Conservation (phyloP, 1,140 invertebrate species). For the Euura lappo region DNA sequence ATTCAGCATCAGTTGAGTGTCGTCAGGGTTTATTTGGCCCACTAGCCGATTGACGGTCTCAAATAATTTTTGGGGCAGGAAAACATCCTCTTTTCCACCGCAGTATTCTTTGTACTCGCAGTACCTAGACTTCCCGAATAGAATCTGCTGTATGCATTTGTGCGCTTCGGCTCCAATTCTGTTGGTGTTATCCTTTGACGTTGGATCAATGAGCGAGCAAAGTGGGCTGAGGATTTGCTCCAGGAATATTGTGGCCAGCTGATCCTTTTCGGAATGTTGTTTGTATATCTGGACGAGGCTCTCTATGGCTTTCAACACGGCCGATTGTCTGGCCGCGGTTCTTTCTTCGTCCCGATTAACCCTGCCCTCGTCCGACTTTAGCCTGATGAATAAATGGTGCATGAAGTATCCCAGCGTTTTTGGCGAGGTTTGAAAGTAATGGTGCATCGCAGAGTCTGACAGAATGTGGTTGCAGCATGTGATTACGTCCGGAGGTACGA, state of each 20-base stretch:
- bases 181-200: constrained; percentile 26
- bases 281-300: constrained; percentile 35
- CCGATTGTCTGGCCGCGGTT: background rate
- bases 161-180: constrained; percentile 29
- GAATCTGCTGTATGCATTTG: constrained; percentile 41
- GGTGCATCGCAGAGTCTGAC: constrained; percentile 29
- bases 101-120: constrained; percentile 17
- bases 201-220: constrained; percentile 29
- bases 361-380: background rate
- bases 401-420: constrained; percentile 27
- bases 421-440: constrained; percentile 39
- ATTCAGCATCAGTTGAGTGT: constrained; percentile 27
- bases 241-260: constrained; percentile 32
- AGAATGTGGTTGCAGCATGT: constrained; percentile 31
- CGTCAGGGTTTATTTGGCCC: constrained; percentile 19
- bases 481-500: constrained; percentile 1
- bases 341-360: too few relatives aligned
- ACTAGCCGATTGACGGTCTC: constrained; percentile 27
- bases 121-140: constrained; percentile 30
- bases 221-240: constrained; percentile 38
- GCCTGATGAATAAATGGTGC: constrained; percentile 27
- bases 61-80: constrained; percentile 28
- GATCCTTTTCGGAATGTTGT: constrained; percentile 28
- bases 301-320: constrained; percentile 24
- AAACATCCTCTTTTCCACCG: constrained; percentile 15